Percentiles rank a stretch among this genome's conserved stretches.
Evolutionary conservation across 2,113 vertebrate genomes (phyloP).

Genomic region (Corythaeola cristata): DNA sequence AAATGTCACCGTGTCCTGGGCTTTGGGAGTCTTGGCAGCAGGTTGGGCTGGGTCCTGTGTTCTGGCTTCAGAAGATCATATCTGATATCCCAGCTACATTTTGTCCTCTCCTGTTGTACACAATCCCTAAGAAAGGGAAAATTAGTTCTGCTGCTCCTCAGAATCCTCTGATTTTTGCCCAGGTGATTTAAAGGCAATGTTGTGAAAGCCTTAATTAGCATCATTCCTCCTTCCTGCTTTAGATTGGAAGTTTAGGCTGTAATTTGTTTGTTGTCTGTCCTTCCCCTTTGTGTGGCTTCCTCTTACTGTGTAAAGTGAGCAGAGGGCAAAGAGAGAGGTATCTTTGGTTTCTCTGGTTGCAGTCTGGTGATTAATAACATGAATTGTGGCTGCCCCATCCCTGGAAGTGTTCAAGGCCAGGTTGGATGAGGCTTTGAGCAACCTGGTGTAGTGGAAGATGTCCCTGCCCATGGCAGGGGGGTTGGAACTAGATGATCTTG

Average conservation of each 20-base stretch:
- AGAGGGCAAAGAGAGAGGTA: background rate
- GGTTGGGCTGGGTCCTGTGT: background rate
- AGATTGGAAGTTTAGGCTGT: background rate
- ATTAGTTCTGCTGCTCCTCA: background rate
- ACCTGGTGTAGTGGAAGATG: too few relatives aligned
- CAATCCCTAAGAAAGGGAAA: background rate
- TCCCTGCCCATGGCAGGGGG: too few relatives aligned
- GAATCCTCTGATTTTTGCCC: background rate
- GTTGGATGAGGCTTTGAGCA: too few relatives aligned
- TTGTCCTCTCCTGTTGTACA: background rate
- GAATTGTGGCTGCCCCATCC: background rate
- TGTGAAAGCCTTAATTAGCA: background rate
- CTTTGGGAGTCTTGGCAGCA: background rate
- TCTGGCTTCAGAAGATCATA: background rate
- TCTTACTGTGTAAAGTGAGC: background rate
- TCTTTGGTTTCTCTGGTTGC: background rate
- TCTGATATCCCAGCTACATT: background rate
- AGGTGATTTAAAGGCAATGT: background rate
- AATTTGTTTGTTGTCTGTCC: background rate
- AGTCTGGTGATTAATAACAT: background rate
- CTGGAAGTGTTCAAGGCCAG: too few relatives aligned
- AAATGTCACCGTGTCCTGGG: rapidly evolving
- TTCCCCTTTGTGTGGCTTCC: background rate
- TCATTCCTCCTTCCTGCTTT: background rate
- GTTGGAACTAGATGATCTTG: too few relatives aligned